A percentile compares a stretch with the other conserved stretches of the same genome.
phyloP scores from a whole-genome alignment of 2,113 vertebrate species.

The Sinocyclocheilus rhinocerous region DNA sequence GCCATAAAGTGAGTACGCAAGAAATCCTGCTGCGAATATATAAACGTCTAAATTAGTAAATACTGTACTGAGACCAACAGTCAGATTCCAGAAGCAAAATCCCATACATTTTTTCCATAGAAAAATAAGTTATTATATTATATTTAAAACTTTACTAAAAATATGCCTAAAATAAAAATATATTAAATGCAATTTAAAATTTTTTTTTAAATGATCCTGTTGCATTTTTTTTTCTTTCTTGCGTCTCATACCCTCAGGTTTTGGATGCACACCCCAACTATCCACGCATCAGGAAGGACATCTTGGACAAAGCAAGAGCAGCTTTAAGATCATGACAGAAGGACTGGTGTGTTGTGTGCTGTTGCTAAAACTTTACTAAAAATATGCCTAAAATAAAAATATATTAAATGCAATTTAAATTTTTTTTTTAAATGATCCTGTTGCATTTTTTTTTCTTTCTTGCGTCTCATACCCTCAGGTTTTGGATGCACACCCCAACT shows the following conservation, averaged over 20 bases:
- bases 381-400: no score
- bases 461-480: conserved; percentile 74
- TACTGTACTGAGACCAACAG: background rate
- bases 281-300: conserved; percentile 95
- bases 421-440: background rate
- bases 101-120: background rate
- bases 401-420: no score
- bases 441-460: background rate
- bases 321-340: conserved; percentile 79
- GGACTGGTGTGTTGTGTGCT: conserved; percentile 2
- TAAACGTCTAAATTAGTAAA: background rate
- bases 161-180: no score
- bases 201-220: background rate
- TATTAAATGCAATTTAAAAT: no score
- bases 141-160: no score
- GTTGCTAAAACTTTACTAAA: background rate
- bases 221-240: background rate
- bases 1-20: conserved; percentile 86
- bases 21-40: conserved; percentile 25
- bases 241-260: conserved; percentile 75
- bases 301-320: conserved; percentile 93
- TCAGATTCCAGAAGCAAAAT: background rate
- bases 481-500: conserved; percentile 87
- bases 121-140: no score
- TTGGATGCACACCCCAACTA: conserved; percentile 90